Percentiles rank a stretch among this genome's conserved stretches.
phyloP scores from a whole-genome alignment of 2,888 invertebrate species.

The Ecdyonurus torrentis region DNA sequence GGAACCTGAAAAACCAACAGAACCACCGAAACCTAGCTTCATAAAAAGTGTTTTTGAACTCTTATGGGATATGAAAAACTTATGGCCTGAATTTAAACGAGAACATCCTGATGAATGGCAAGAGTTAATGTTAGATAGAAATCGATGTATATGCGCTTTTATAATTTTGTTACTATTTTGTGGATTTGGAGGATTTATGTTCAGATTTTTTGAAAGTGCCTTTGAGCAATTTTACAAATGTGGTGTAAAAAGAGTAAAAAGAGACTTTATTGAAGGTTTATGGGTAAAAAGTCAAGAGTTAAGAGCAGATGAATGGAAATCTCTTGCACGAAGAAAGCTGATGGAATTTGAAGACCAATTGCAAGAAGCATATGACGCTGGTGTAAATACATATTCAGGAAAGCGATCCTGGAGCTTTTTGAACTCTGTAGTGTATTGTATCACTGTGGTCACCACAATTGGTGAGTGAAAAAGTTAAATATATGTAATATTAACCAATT shows the following conservation, averaged over 20 bases:
- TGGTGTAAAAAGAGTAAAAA: conserved; percentile 68
- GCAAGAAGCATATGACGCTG: conserved; percentile 67
- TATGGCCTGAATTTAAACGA: background rate
- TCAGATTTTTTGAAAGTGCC: conserved; percentile 66
- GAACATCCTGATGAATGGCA: background rate
- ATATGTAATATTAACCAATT: too few species aligned
- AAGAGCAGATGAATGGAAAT: conserved; percentile 81
- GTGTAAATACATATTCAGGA: conserved; percentile 67
- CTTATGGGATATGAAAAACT: background rate
- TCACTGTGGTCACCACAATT: conserved; percentile 76
- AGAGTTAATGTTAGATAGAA: conserved; percentile 3
- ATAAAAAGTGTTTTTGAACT: background rate
- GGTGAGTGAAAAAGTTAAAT: conserved; percentile 44
- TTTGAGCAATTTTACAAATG: conserved; percentile 78
- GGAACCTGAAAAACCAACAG: background rate
- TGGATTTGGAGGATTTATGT: conserved; percentile 63
- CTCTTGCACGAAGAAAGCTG: conserved; percentile 60
- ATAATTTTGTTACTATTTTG: conserved; percentile 53
- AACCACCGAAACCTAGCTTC: background rate
- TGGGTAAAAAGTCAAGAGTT: conserved; percentile 69
- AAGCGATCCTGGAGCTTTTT: conserved; percentile 76
- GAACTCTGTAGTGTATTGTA: conserved; percentile 70
- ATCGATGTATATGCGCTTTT: conserved; percentile 42
- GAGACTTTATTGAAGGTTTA: conserved; percentile 68
- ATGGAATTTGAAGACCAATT: conserved; percentile 75